These are phyloP conservation scores for Xerus rutilus DNA, from an alignment of 2,797 vertebrate species.

Conservation along the genomic window DNA sequence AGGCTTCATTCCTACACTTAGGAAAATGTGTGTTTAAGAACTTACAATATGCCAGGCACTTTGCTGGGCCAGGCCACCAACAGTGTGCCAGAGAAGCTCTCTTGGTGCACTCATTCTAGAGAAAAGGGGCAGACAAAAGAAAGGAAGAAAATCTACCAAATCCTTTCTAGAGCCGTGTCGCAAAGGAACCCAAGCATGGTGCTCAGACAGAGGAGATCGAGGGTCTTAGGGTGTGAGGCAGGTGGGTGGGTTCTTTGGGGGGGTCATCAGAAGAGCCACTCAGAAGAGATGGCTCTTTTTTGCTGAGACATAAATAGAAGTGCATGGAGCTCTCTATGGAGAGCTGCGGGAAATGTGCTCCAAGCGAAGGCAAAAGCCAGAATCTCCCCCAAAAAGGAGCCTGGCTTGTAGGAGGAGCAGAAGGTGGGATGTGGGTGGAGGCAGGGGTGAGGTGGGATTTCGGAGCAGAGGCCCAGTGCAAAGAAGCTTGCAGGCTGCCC, in stretches of 20 bases:
- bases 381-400: background rate
- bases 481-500: background rate
- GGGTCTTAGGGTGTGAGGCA: rapidly evolving
- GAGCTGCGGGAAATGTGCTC: background rate
- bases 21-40: background rate
- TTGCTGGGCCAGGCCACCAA: too few species aligned
- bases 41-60: background rate
- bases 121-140: background rate
- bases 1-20: background rate
- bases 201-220: background rate
- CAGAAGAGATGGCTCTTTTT: background rate
- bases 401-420: background rate
- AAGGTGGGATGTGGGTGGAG: background rate
- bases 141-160: background rate
- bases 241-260: background rate
- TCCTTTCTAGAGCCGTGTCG: rapidly evolving
- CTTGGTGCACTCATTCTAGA: background rate
- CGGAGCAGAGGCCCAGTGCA: background rate
- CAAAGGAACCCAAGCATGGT: rapidly evolving
- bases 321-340: background rate
- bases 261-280: background rate
- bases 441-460: background rate
- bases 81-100: background rate
- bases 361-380: background rate
- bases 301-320: background rate